These are phyloP conservation scores for Ephydatia muelleri DNA, from an alignment of 37 sponge, comb jelly and placozoan species.

Conservation along the genomic window DNA sequence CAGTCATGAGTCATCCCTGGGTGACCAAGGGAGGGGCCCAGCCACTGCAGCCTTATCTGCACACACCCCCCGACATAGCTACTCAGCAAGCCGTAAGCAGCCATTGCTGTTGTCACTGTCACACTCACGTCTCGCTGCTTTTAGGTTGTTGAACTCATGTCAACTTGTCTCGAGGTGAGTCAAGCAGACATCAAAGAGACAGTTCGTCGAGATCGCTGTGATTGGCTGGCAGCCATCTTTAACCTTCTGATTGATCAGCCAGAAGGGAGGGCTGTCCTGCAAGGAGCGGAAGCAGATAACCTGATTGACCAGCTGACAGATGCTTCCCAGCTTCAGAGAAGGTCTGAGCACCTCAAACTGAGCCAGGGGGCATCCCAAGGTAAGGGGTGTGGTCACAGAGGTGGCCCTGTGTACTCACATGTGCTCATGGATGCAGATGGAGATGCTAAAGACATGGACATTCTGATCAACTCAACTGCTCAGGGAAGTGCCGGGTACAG, in stretches of 20 bases:
- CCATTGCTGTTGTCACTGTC: background rate
- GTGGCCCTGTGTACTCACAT: background rate
- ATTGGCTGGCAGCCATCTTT: slow-evolving; percentile 96
- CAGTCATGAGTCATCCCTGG: slow-evolving; percentile 93
- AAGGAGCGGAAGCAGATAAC: slow-evolving; percentile 39
- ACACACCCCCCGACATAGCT: slow-evolving; percentile 52
- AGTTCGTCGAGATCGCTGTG: slow-evolving; percentile 87
- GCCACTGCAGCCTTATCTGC: slow-evolving; percentile 80
- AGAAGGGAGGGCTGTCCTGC: slow-evolving; percentile 73
- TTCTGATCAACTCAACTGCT: background rate
- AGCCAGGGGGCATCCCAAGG: slow-evolving; percentile 1
- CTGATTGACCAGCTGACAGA: slow-evolving; percentile 43
- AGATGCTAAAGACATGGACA: background rate
- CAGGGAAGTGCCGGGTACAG: background rate
- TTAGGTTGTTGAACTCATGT: slow-evolving; percentile 88
- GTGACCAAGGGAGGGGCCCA: slow-evolving; percentile 87
- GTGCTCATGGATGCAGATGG: background rate
- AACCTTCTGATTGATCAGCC: slow-evolving; percentile 93
- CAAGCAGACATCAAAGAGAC: slow-evolving; percentile 75
- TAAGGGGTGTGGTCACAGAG: background rate
- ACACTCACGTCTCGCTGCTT: background rate
- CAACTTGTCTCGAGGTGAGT: slow-evolving; percentile 67
- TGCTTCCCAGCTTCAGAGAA: slow-evolving; percentile 39
- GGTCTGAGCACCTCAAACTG: slow-evolving; percentile 46
- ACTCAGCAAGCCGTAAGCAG: slow-evolving; percentile 60